phyloP scores from a whole-genome alignment of 1,140 invertebrate genomes.

The Drosophila nikananu region DNA sequence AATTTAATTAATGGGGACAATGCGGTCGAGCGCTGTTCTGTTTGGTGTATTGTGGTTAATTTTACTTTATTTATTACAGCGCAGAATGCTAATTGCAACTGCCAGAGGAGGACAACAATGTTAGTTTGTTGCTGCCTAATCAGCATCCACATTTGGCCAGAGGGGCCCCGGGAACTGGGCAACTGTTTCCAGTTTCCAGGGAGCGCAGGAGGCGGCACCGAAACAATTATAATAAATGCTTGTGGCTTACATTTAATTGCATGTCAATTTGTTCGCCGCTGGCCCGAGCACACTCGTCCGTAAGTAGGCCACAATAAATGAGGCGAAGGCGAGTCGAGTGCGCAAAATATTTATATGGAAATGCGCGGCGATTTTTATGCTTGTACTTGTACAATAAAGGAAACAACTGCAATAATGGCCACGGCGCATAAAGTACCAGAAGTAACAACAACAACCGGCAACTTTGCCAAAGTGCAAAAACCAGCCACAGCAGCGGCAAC shows the following conservation, averaged over 20 bases:
- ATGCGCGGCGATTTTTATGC: slow-evolving; percentile 76
- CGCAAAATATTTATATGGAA: slow-evolving; percentile 66
- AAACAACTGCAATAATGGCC: slow-evolving; percentile 82
- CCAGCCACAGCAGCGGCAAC: slow-evolving; percentile 46
- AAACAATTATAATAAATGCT: slow-evolving; percentile 75
- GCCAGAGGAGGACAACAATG: slow-evolving; percentile 38
- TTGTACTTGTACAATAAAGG: slow-evolving; percentile 69
- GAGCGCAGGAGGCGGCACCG: not conserved
- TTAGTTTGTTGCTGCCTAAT: slow-evolving; percentile 68
- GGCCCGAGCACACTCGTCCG: slow-evolving; percentile 36
- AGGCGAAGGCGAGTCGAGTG: slow-evolving; percentile 41
- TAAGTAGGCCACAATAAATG: slow-evolving; percentile 66
- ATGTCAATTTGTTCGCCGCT: slow-evolving; percentile 72
- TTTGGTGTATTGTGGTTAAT: slow-evolving; percentile 75
- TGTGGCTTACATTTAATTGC: slow-evolving; percentile 70
- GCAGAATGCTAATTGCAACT: slow-evolving; percentile 76
- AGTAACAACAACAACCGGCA: slow-evolving; percentile 80
- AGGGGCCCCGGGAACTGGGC: not conserved
- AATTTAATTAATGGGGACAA: slow-evolving; percentile 22
- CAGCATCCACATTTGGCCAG: slow-evolving; percentile 60
- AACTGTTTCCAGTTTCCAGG: too few relatives aligned
- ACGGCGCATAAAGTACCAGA: slow-evolving; percentile 75
- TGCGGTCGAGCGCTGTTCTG: slow-evolving; percentile 40
- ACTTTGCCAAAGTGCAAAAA: slow-evolving; percentile 78
- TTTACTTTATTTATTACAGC: slow-evolving; percentile 78